These are phyloP conservation scores for Andrena haemorrhoa DNA, from an alignment of 2,888 invertebrate species.

Conservation along the genomic window DNA sequence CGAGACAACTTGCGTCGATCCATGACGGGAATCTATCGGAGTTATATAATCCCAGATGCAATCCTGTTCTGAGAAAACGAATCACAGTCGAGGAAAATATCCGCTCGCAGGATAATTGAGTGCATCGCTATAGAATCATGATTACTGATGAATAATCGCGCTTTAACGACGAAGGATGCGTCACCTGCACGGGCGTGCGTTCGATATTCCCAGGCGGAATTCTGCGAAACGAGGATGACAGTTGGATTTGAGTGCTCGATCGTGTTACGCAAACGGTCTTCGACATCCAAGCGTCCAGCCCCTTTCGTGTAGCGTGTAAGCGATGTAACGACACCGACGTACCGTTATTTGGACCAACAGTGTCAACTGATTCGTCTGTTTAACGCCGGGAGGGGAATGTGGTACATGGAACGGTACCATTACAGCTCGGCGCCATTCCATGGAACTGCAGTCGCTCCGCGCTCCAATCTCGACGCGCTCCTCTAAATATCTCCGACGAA, in stretches of 20 bases:
- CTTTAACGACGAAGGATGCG: too few species aligned
- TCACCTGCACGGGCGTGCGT: too few species aligned
- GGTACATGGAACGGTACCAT: slow-evolving; percentile 73
- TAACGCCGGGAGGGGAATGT: slow-evolving; percentile 63
- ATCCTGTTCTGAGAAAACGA: too few species aligned
- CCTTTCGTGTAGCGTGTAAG: slow-evolving; percentile 12
- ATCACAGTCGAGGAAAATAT: too few species aligned
- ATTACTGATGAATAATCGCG: too few species aligned
- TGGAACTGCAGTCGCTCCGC: not conserved
- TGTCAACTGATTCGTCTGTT: slow-evolving; percentile 66
- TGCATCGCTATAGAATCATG: too few species aligned
- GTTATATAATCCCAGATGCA: too few species aligned
- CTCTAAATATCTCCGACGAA: not conserved
- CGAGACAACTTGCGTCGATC: too few species aligned
- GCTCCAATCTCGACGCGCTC: not conserved
- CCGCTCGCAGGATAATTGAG: too few species aligned
- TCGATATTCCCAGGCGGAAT: too few species aligned
- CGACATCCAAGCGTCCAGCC: not conserved
- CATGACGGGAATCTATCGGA: too few species aligned
- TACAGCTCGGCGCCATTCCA: slow-evolving; percentile 50
- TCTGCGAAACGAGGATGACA: not conserved
- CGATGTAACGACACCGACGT: slow-evolving; percentile 40
- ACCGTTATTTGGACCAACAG: slow-evolving; percentile 70
- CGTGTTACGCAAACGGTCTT: slow-evolving; percentile 24
- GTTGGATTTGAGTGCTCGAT: slow-evolving; percentile 1